phyloP scores from a whole-genome alignment of 2,888 invertebrate species.

The Trileptium ribeirensis region DNA sequence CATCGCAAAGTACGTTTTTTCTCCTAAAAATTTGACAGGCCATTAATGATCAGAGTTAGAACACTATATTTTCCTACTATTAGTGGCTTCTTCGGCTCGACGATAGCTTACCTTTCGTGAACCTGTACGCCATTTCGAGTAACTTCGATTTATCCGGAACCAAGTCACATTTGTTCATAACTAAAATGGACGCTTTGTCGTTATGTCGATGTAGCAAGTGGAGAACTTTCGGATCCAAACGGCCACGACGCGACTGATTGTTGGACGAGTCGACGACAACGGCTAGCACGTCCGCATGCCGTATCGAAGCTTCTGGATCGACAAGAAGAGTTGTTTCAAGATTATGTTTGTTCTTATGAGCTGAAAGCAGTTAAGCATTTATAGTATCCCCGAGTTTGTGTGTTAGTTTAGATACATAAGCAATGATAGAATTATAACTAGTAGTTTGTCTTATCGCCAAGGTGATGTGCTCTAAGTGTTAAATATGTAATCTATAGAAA shows the following conservation, averaged over 20 bases:
- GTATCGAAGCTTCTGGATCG: constrained; percentile 59
- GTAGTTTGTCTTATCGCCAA: no score
- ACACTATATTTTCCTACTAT: no score
- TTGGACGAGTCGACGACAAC: constrained; percentile 78
- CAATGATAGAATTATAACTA: no score
- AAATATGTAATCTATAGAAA: no score
- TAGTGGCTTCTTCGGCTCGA: no score
- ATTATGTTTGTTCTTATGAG: not conserved
- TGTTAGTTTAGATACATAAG: no score
- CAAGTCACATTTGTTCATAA: constrained; percentile 73
- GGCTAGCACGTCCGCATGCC: constrained; percentile 57
- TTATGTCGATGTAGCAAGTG: constrained; percentile 62
- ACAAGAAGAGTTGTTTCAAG: constrained; percentile 56
- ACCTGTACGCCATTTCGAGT: not conserved
- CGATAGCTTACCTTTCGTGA: constrained; percentile 6
- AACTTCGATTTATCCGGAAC: constrained; percentile 5
- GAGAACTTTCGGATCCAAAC: constrained; percentile 65
- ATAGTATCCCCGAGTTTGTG: no score
- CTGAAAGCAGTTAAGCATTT: constrained; percentile 29
- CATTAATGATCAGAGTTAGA: no score
- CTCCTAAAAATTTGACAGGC: no score
- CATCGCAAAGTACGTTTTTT: no score
- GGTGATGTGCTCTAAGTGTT: no score
- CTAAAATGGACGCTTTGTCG: constrained; percentile 60
- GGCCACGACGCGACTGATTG: constrained; percentile 61